Evolutionary conservation across 2,113 vertebrate species (phyloP).

Genomic region (Prinia subflava): DNA sequence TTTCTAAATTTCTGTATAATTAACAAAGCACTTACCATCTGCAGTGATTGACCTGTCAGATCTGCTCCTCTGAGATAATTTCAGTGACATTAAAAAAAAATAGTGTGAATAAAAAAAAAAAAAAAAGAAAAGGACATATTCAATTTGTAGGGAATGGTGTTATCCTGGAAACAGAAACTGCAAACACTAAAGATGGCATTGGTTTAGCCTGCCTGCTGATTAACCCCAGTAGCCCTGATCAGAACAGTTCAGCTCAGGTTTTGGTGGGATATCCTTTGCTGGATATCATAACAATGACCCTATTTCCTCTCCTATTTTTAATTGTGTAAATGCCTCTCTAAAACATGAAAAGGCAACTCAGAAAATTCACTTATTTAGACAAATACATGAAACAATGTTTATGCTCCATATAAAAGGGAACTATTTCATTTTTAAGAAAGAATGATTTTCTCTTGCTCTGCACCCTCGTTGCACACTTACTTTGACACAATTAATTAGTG

Average conservation of each 20-base stretch:
- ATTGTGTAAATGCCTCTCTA: slow-evolving; percentile 32
- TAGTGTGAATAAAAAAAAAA: slow-evolving; percentile 7
- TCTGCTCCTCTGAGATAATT: slow-evolving; percentile 78
- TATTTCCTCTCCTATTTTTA: neutral
- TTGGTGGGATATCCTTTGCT: neutral
- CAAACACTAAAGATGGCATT: slow-evolving; percentile 50
- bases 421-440: neutral
- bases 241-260: slow-evolving; percentile 32
- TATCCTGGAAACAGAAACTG: slow-evolving; percentile 67
- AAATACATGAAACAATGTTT: neutral
- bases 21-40: slow-evolving; percentile 81
- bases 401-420: neutral
- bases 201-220: slow-evolving; percentile 15
- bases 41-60: slow-evolving; percentile 78
- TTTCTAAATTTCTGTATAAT: slow-evolving; percentile 81
- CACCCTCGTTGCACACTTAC: neutral
- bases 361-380: neutral
- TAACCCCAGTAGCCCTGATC: slow-evolving; percentile 40
- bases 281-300: neutral
- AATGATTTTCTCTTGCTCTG: neutral
- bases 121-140: slow-evolving; percentile 50
- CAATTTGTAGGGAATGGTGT: slow-evolving; percentile 61
- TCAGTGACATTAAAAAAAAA: slow-evolving; percentile 71
- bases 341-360: neutral
- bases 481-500: neutral